A percentile compares a stretch with the other conserved stretches of the same genome.
These are phyloP conservation scores for Archegozetes longisetosus DNA, from an alignment of 1,140 invertebrate genomes.

Conservation along the genomic window DNA sequence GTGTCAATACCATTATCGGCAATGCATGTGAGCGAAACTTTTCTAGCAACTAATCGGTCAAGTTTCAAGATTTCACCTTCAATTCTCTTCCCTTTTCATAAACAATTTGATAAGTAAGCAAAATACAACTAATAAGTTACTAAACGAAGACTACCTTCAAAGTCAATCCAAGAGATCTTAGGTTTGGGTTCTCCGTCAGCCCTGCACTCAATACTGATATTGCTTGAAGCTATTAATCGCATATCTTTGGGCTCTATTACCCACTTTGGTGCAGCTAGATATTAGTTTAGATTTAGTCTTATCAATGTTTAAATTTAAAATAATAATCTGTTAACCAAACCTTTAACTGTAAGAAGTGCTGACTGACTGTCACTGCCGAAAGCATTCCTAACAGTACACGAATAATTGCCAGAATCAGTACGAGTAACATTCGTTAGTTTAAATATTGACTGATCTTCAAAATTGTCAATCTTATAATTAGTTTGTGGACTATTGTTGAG, in stretches of 20 bases:
- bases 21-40: too few relatives aligned
- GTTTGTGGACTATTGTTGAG: neutral
- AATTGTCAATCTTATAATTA: neutral
- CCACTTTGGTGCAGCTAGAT: slow-evolving; percentile 86
- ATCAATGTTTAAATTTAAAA: neutral
- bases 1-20: neutral
- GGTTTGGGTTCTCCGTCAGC: slow-evolving; percentile 76
- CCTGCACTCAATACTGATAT: slow-evolving; percentile 64
- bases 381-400: neutral
- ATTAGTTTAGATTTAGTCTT: neutral
- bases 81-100: neutral
- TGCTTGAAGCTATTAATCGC: slow-evolving; percentile 61
- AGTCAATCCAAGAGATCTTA: slow-evolving; percentile 53
- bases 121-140: neutral
- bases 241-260: slow-evolving; percentile 68
- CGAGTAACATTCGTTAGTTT: neutral
- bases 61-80: neutral
- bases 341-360: slow-evolving; percentile 4
- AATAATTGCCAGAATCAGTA: slow-evolving; percentile 8
- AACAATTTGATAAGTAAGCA: neutral
- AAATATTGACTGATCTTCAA: neutral
- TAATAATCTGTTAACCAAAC: slow-evolving; percentile 1
- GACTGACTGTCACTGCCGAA: neutral
- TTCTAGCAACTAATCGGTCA: neutral
- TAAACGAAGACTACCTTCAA: slow-evolving; percentile 2